Conservation (phyloP, 2,888 invertebrate species). For the Leucoma salicis region DNA sequence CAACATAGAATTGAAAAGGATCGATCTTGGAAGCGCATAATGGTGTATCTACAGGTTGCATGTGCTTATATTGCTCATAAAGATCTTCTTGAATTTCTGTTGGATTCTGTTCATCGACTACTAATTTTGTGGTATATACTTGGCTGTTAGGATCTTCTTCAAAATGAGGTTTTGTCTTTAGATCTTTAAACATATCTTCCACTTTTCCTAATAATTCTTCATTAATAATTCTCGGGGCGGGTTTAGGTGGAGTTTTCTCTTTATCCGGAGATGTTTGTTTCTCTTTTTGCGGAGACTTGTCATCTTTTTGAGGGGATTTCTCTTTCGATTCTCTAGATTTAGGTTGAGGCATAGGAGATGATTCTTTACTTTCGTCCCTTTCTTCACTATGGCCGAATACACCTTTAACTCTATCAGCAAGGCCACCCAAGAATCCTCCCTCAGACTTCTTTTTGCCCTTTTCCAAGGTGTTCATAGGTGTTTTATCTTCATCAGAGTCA, state of each 20-base stretch:
- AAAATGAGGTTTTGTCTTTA: constrained; percentile 57
- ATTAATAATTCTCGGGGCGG: constrained; percentile 69
- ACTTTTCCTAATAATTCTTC: constrained; percentile 75
- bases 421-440: constrained; percentile 66
- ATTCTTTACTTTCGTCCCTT: constrained; percentile 57
- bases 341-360: constrained; percentile 58
- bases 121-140: constrained; percentile 67
- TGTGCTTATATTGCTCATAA: constrained; percentile 68
- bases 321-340: constrained; percentile 52
- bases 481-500: constrained; percentile 80
- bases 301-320: constrained; percentile 20
- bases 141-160: constrained; percentile 60
- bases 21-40: constrained; percentile 49
- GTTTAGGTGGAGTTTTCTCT: constrained; percentile 65
- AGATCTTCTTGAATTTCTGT: constrained; percentile 53
- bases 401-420: constrained; percentile 66
- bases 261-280: constrained; percentile 42
- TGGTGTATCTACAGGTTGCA: constrained; percentile 75
- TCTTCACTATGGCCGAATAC: constrained; percentile 71
- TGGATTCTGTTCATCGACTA: constrained; percentile 64
- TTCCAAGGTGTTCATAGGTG: constrained; percentile 78
- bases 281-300: constrained; percentile 20
- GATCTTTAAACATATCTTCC: constrained; percentile 78
- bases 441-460: constrained; percentile 76
- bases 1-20: constrained; percentile 65